These are phyloP conservation scores for Drosophila kambysellisi DNA, from an alignment of 2,888 invertebrate species.

Conservation along the genomic window DNA sequence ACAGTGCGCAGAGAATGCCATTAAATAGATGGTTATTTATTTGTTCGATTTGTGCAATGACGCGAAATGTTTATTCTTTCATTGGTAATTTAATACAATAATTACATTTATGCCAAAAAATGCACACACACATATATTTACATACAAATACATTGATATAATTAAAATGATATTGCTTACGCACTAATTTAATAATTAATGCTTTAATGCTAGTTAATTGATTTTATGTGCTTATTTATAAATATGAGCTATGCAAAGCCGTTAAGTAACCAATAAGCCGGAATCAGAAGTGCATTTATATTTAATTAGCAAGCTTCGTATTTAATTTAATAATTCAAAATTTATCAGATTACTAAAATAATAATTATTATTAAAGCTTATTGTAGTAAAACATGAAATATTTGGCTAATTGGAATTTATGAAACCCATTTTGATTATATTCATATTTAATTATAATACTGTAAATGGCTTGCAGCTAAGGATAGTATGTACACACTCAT, in stretches of 20 bases:
- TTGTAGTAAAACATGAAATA: neutral
- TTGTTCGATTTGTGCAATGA: slow-evolving; percentile 63
- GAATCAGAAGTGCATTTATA: slow-evolving; percentile 11
- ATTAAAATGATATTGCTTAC: slow-evolving; percentile 27
- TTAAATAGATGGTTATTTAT: slow-evolving; percentile 21
- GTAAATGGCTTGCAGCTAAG: slow-evolving; percentile 49
- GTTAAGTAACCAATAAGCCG: slow-evolving; percentile 29
- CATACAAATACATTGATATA: slow-evolving; percentile 30
- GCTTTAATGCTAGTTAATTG: slow-evolving; percentile 64
- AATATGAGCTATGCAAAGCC: slow-evolving; percentile 24
- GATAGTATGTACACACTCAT: slow-evolving; percentile 5
- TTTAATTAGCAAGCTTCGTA: slow-evolving; percentile 13
- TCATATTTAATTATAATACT: slow-evolving; percentile 59
- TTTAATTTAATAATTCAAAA: slow-evolving; percentile 12
- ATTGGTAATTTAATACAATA: slow-evolving; percentile 64
- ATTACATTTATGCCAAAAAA: slow-evolving; percentile 57
- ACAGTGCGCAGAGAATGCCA: slow-evolving; percentile 11
- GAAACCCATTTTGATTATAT: neutral
- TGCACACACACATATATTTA: slow-evolving; percentile 24
- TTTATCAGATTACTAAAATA: neutral
- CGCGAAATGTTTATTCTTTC: slow-evolving; percentile 66
- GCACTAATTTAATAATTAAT: slow-evolving; percentile 66
- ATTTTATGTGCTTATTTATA: slow-evolving; percentile 48
- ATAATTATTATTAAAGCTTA: neutral
- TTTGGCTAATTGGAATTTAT: neutral